These are phyloP conservation scores for Oxystoma pomonae DNA, from an alignment of 2,888 invertebrate genomes.

Conservation along the genomic window DNA sequence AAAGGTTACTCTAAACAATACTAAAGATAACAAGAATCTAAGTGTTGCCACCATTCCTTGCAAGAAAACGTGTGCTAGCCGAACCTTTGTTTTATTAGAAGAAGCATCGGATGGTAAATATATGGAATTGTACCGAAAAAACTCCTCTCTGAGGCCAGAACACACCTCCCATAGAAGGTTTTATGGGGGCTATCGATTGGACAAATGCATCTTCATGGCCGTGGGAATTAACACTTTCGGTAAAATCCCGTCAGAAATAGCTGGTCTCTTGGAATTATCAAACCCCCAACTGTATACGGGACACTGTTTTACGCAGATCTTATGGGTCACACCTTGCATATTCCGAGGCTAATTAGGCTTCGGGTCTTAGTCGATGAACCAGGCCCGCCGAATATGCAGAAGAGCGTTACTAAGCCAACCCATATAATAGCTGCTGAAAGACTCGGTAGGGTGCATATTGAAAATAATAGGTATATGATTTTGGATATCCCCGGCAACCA, in stretches of 20 bases:
- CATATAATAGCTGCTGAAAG: no score
- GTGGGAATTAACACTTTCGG: constrained; percentile 13
- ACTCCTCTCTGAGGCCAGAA: no score
- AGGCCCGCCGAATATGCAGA: no score
- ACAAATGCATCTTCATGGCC: constrained; percentile 8
- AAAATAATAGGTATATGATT: no score
- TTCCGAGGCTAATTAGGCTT: no score
- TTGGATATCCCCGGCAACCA: no score
- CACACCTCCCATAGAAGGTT: neutral
- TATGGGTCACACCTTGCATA: no score
- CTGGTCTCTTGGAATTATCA: constrained; percentile 9
- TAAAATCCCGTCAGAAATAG: constrained; percentile 12
- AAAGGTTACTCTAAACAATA: no score
- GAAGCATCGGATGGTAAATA: no score
- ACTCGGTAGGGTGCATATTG: no score
- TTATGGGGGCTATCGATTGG: neutral
- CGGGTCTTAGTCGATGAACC: no score
- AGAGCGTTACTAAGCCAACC: no score
- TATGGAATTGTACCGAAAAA: constrained; percentile 10
- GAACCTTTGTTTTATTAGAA: constrained; percentile 1
- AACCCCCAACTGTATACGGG: constrained; percentile 12
- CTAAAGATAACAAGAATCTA: neutral
- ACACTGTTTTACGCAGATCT: constrained; percentile 13
- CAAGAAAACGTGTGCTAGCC: neutral
- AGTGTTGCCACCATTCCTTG: neutral